Evolutionary conservation across 2,113 vertebrate species (phyloP), one percentile per base, ranked within the genome.

Genomic region (Sceloporus tristichus): DNA sequence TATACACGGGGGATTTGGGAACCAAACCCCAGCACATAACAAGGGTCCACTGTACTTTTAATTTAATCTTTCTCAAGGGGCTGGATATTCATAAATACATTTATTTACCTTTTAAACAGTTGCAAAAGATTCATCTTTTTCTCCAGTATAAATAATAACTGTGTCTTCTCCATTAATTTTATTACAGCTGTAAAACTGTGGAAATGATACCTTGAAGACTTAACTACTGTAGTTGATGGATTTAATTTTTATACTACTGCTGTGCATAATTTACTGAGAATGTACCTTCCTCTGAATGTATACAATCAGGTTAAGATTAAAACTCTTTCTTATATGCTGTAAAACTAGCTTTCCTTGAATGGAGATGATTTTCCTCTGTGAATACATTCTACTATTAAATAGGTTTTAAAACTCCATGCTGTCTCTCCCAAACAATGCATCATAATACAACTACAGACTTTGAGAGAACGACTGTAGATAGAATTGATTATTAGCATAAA

Each of bases 191-290:
- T n/a, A 19, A 38, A 87, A 86, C 88, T 87, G 84, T 86, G 8
- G 38, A 0, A 82, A 18, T 62, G 73, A 25, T 73, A 86, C 5
- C 38, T 76, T 88, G 75, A 84, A 93, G 27, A 73, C 53, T 84
- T 77, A 87, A 86, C 85, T 74, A 34, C 34, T 34, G 34, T 34
- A 70, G 27, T 56, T n/a, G 11, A 5, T 11, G 65, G 2, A 66
- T 3, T 29, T 75, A 86, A 79, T 82, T 92, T 89, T 71, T 42
- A 82, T 75, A 59, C 62, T 56, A 40, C 21, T 76, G 54, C n/a
- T 73, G 85, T 11, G 65, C 56, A 53, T 89, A 76, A 6, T 92
- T 92, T 90, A 91, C 83, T 85, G 77, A 0, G 76, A 71, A 87
- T 1, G 80, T 89, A 89, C n/a, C 75, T 86, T 40, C 38, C 84